These are phyloP conservation scores for Coregonus sp. DNA, from an alignment of 2,797 vertebrate genomes.

Conservation along the genomic window DNA sequence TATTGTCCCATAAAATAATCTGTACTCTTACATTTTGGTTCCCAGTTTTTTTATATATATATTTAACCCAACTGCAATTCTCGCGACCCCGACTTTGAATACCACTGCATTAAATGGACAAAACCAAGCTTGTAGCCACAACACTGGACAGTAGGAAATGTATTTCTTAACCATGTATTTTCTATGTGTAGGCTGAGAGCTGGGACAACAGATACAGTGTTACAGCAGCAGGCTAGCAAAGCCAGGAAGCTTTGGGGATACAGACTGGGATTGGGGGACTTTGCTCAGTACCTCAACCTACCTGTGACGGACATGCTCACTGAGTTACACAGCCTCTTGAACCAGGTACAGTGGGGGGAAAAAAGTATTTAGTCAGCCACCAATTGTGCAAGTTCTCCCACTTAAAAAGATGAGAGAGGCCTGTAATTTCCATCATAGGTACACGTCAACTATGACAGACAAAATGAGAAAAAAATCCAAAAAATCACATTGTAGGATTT, in stretches of 20 bases:
- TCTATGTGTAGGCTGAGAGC: constrained; percentile 76
- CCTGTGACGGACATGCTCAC: constrained; percentile 78
- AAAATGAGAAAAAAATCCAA: no score
- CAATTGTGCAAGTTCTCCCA: no score
- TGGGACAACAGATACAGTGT: constrained; percentile 69
- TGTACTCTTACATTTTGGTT: no score
- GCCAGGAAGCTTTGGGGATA: constrained; percentile 71
- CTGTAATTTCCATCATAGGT: no score
- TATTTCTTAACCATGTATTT: constrained; percentile 3
- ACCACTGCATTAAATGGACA: not conserved
- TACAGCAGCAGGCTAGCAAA: constrained; percentile 74
- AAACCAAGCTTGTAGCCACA: not conserved
- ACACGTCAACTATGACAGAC: no score
- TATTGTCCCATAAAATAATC: no score
- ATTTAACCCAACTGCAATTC: no score
- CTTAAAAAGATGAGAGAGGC: no score
- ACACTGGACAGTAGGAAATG: not conserved
- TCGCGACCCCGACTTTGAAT: no score
- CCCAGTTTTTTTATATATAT: no score
- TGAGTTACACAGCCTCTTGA: constrained; percentile 83
- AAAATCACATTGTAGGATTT: no score
- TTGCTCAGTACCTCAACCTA: constrained; percentile 80
- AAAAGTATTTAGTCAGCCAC: no score
- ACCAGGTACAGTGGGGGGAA: constrained; percentile 69
- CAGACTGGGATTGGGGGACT: constrained; percentile 70